These are phyloP conservation scores for Nannoperca obscura DNA, from an alignment of 2,797 vertebrate species.

Conservation along the genomic window DNA sequence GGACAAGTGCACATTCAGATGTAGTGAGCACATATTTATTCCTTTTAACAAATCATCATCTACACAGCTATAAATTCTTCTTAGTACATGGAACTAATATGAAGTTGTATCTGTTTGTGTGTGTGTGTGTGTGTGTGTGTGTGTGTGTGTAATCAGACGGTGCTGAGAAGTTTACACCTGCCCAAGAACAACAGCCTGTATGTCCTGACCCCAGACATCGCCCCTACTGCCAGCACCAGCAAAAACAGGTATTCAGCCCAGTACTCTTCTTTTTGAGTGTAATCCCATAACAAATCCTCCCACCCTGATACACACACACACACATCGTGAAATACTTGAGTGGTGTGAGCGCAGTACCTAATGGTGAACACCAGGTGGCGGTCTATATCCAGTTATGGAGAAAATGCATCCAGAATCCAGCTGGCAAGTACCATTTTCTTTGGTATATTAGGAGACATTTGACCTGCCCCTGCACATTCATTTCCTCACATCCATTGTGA, in stretches of 20 bases:
- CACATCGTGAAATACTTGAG: too few species aligned
- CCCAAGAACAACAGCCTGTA: slow-evolving; percentile 99
- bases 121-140: slow-evolving; percentile 50
- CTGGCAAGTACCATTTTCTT: slow-evolving; percentile 31
- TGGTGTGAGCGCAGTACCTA: neutral
- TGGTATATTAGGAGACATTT: slow-evolving; percentile 66
- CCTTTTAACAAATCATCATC: neutral
- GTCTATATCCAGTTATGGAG: slow-evolving; percentile 31
- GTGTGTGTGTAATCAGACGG: slow-evolving; percentile 85
- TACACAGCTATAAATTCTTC: neutral
- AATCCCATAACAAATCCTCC: neutral
- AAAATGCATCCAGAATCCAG: neutral
- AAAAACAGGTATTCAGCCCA: slow-evolving; percentile 90
- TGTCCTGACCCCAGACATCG: slow-evolving; percentile 96
- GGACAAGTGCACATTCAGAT: neutral
- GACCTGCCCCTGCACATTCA: slow-evolving; percentile 55
- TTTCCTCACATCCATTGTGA: slow-evolving; percentile 71
- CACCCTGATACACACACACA: neutral
- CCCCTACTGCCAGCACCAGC: slow-evolving; percentile 92
- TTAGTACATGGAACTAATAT: neutral
- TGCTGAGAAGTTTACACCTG: slow-evolving; percentile 96
- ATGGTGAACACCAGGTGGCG: slow-evolving; percentile 76
- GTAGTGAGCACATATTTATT: neutral
- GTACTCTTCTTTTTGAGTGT: neutral
- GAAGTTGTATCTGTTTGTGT: neutral